phyloP scores from a whole-genome alignment of 1,140 invertebrate species.

The Brachionus rotundiformis region DNA sequence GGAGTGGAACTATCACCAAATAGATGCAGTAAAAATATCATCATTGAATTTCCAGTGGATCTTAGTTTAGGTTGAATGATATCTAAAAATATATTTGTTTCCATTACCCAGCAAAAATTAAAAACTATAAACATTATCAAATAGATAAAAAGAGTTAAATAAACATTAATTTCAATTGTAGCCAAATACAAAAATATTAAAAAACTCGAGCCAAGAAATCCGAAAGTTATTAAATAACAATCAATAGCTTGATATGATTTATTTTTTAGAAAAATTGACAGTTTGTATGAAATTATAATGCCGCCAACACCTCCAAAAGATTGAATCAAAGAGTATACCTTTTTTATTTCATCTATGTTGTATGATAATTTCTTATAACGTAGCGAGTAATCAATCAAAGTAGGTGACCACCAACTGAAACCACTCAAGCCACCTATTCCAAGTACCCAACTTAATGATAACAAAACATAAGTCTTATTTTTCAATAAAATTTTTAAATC shows the following conservation, averaged over 20 bases:
- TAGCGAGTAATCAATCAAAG: slow-evolving; percentile 41
- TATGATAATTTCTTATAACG: neutral
- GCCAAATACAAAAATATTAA: neutral
- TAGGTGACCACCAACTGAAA: slow-evolving; percentile 38
- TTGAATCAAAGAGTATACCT: slow-evolving; percentile 38
- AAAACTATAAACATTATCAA: slow-evolving; percentile 24
- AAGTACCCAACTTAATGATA: slow-evolving; percentile 2
- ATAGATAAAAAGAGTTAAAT: slow-evolving; percentile 1
- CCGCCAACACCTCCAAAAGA: slow-evolving; percentile 11
- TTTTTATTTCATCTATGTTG: slow-evolving; percentile 29
- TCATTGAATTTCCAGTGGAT: slow-evolving; percentile 43
- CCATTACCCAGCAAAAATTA: slow-evolving; percentile 47
- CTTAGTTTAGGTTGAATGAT: neutral
- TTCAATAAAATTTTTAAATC: slow-evolving; percentile 45
- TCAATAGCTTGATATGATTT: neutral
- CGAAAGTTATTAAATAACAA: slow-evolving; percentile 26
- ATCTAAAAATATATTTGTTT: slow-evolving; percentile 50
- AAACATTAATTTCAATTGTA: slow-evolving; percentile 12
- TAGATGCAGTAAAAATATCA: slow-evolving; percentile 42
- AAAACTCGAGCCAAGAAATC: slow-evolving; percentile 30
- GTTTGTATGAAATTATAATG: neutral
- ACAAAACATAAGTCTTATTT: slow-evolving; percentile 28
- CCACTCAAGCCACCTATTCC: slow-evolving; percentile 32
- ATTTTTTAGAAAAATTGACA: slow-evolving; percentile 37
- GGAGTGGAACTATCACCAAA: slow-evolving; percentile 42